Base-by-base conservation (phyloP, 2,888 invertebrate genomes). In the Parnassius glacialis region DNA sequence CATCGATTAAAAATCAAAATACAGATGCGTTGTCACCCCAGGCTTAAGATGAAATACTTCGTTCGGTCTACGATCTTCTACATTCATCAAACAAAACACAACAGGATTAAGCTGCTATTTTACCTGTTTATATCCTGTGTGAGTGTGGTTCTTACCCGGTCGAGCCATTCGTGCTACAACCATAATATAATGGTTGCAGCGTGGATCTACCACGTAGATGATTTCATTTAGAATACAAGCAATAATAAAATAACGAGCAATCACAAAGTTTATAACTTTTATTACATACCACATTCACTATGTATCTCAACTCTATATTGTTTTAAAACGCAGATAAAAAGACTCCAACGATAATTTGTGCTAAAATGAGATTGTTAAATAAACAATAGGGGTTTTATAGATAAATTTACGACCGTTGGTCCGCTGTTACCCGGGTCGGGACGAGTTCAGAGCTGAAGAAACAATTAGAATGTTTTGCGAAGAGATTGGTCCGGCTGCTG, bases 381-480 rank as follows among this genome's bases (percentile, higher is more conserved):
- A 63, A 64, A 59, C 55, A 59, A 63, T 57, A 57, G 20, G 47
- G 61, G 58, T 60, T 60, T 57, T 60, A 56, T 61, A 53, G 52
- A 56, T 52, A 47, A 61, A 65, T 59, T 58, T 59, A 52, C 54
- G 64, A 57, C 54, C 56, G 53, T 47, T 13, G 47, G 42, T 51
- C 55, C 41, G 58, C 63, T 11, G 45, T 54, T 44, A 44, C 20
- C 42, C 20, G 56, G 47, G 52, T 42, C 54, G 41, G 62, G 57
- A 58, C 61, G 62, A 65, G 62, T 69, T 68, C 64, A 65, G 66
- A 64, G 67, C 74, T 75, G 72, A 76, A 78, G 75, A 77, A 75
- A 78, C 75, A 76, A 80, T 80, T 78, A 80, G 79, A 78, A 78
- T 83, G 81, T 85, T 83, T 85, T 84, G 85, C 73, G 72, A 70